These are phyloP conservation scores for Panurus biarmicus DNA, from an alignment of 2,113 vertebrate species.

Conservation along the genomic window DNA sequence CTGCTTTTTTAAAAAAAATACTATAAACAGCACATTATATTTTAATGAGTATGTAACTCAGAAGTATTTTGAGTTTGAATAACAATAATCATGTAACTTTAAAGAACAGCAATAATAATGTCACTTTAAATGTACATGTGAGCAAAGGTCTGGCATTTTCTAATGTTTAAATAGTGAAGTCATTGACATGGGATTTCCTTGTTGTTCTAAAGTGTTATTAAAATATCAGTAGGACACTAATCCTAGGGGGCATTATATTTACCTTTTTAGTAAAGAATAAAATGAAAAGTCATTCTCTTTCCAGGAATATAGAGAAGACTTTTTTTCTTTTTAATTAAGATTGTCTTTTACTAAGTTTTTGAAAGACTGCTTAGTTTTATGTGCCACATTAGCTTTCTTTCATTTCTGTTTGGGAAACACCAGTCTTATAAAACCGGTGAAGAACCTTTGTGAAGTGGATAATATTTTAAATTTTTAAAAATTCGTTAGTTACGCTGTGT, in stretches of 20 bases:
- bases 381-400: neutral
- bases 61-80: neutral
- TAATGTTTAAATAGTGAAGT: neutral
- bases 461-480: accelerated
- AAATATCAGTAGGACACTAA: neutral
- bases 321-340: neutral
- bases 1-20: neutral
- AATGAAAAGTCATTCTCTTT: neutral
- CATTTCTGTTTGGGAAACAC: neutral
- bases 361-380: neutral
- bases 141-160: neutral
- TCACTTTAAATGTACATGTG: neutral
- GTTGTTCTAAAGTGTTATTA: neutral
- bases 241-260: neutral
- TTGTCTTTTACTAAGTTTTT: neutral
- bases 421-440: neutral
- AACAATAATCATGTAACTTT: neutral
- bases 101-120: neutral
- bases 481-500: neutral
- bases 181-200: neutral
- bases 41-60: neutral
- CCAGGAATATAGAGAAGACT: neutral
- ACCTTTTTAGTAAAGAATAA: neutral
- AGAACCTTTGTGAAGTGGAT: neutral
- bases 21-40: neutral